Conservation (phyloP, 92 coral and sea anemone genomes). For the Phymanthus crucifer region DNA sequence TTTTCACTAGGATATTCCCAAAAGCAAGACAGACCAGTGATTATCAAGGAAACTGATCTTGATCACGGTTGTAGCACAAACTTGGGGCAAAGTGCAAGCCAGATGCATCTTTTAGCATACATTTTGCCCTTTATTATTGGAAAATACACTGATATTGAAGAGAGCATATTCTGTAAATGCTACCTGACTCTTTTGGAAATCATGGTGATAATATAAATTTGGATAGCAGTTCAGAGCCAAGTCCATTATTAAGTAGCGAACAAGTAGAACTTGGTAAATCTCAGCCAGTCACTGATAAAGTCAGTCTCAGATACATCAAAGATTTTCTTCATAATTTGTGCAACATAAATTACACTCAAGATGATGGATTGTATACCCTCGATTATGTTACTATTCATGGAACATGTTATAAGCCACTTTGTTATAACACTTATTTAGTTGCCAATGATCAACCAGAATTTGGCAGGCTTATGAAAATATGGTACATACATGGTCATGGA, state of each 20-base stretch:
- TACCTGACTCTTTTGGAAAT: too few relatives aligned
- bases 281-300: background rate
- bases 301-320: background rate
- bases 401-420: constrained; percentile 32
- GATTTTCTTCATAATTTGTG: background rate
- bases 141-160: background rate
- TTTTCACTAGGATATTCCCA: constrained; percentile 15
- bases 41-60: constrained; percentile 10
- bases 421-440: constrained; percentile 1
- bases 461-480: constrained; percentile 30
- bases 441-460: constrained; percentile 29
- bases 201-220: too few relatives aligned
- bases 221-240: too few relatives aligned
- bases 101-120: constrained; percentile 12
- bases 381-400: constrained; percentile 29
- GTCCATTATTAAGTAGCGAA: constrained; percentile 1
- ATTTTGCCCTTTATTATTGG: background rate
- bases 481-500: constrained; percentile 20
- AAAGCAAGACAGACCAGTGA: background rate
- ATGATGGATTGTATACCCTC: constrained; percentile 10
- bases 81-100: constrained; percentile 7
- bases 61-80: background rate
- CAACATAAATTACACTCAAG: background rate
- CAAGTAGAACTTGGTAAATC: background rate
- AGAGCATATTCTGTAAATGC: too few relatives aligned